Conservation (phyloP, 1,140 invertebrate genomes). For the Drosophila micromelanica region DNA sequence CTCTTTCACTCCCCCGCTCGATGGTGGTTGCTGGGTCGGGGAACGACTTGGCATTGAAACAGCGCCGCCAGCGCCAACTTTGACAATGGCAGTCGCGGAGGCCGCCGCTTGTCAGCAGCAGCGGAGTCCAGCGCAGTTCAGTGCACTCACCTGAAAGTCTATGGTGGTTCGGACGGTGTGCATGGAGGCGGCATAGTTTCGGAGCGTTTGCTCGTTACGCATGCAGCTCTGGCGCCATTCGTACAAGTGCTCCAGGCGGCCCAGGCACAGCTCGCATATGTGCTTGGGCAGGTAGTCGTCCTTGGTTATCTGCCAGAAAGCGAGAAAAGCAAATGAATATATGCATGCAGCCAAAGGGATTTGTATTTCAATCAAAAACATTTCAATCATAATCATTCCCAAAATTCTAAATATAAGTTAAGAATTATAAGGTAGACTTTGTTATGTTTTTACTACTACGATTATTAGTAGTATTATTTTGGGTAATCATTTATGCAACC, state of each 20-base stretch:
- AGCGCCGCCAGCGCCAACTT: constrained; percentile 37
- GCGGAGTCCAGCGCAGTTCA: constrained; percentile 6
- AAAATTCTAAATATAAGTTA: no score
- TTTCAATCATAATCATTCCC: no score
- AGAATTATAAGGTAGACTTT: no score
- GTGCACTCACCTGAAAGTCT: constrained; percentile 85
- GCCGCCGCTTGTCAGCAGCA: constrained; percentile 44
- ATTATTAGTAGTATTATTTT: no score
- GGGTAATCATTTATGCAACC: no score
- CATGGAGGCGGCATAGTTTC: constrained; percentile 89
- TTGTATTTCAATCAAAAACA: no score
- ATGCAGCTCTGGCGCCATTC: constrained; percentile 88
- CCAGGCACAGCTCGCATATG: constrained; percentile 88
- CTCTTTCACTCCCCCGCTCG: constrained; percentile 5
- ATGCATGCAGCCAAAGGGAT: no score
- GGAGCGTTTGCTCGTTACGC: constrained; percentile 87
- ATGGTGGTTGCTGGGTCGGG: constrained; percentile 47
- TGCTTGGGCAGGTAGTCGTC: constrained; percentile 89
- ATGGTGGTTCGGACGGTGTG: constrained; percentile 88
- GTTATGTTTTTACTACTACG: no score
- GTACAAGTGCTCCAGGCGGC: constrained; percentile 88
- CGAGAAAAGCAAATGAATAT: not conserved
- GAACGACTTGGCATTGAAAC: constrained; percentile 61
- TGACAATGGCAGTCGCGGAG: constrained; percentile 48
- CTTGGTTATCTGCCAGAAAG: constrained; percentile 87